A percentile compares a stretch with the other conserved stretches of the same genome.
These are phyloP conservation scores for Epistrophe grossulariae DNA, from an alignment of 2,888 invertebrate genomes.

Conservation along the genomic window DNA sequence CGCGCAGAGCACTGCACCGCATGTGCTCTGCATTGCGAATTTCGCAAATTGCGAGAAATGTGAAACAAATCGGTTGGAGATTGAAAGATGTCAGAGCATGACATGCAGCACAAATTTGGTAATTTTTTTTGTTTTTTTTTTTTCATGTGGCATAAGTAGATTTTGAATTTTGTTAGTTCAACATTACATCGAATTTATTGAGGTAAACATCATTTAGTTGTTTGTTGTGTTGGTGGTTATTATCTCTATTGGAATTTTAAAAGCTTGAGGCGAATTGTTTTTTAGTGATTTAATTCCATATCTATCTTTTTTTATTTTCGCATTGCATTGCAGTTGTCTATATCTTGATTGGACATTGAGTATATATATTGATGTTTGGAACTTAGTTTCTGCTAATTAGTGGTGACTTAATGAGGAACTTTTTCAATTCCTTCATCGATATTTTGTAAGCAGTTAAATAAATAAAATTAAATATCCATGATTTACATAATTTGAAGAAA, in stretches of 20 bases:
- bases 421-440: too few species aligned
- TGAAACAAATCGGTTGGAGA: slow-evolving; percentile 69
- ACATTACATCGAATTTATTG: not conserved
- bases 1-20: not conserved
- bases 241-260: not conserved
- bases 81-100: slow-evolving; percentile 69
- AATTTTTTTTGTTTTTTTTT: not conserved
- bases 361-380: too few species aligned
- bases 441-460: too few species aligned
- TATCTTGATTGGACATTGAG: not conserved
- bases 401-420: too few species aligned
- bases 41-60: slow-evolving; percentile 73
- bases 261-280: not conserved
- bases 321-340: not conserved
- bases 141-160: not conserved
- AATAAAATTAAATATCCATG: too few species aligned
- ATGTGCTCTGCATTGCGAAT: slow-evolving; percentile 65
- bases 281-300: not conserved
- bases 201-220: too few species aligned
- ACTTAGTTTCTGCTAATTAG: too few species aligned
- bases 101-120: slow-evolving; percentile 58
- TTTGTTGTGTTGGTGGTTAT: not conserved
- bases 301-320: not conserved
- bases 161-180: not conserved
- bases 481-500: too few species aligned